Percentiles rank a stretch among this genome's conserved stretches.
These are phyloP conservation scores for Metacarcinus magister DNA, from an alignment of 2,888 invertebrate genomes.

Conservation along the genomic window DNA sequence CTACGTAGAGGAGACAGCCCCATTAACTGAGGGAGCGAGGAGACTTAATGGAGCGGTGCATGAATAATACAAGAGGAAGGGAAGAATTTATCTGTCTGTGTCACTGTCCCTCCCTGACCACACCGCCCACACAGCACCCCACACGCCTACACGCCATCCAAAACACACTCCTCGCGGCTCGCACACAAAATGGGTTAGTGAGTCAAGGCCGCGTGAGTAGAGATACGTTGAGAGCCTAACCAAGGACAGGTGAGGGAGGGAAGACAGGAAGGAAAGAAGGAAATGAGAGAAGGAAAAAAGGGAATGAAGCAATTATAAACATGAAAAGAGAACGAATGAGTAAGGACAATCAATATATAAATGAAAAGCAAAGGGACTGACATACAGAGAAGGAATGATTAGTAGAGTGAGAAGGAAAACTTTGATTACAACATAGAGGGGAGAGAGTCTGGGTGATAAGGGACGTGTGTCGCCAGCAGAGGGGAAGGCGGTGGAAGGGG, in stretches of 20 bases:
- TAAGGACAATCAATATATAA: not conserved
- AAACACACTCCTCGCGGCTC: not conserved
- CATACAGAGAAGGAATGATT: constrained; percentile 17
- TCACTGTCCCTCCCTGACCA: not conserved
- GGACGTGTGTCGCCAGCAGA: not conserved
- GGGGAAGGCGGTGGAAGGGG: not conserved
- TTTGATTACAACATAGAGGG: not conserved
- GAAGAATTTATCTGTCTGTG: constrained; percentile 54
- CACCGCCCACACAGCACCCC: not conserved
- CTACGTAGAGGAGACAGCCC: constrained; percentile 20
- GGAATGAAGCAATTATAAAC: not conserved
- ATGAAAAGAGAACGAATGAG: not conserved
- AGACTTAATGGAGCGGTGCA: constrained; percentile 65
- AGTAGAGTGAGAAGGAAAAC: not conserved
- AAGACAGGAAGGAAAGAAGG: too few species aligned
- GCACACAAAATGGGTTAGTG: not conserved
- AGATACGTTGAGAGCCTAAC: not conserved
- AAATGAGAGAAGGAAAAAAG: not conserved
- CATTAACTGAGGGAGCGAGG: not conserved
- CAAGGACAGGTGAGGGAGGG: not conserved
- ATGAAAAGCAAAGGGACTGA: not conserved
- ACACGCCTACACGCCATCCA: constrained; percentile 1
- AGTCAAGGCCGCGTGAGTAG: not conserved
- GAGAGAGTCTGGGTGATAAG: constrained; percentile 6
- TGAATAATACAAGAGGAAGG: constrained; percentile 63